Percentiles rank a stretch among this genome's conserved stretches.
phyloP scores from a whole-genome alignment of 2,888 invertebrate species.

The Drosophila bunnanda region DNA sequence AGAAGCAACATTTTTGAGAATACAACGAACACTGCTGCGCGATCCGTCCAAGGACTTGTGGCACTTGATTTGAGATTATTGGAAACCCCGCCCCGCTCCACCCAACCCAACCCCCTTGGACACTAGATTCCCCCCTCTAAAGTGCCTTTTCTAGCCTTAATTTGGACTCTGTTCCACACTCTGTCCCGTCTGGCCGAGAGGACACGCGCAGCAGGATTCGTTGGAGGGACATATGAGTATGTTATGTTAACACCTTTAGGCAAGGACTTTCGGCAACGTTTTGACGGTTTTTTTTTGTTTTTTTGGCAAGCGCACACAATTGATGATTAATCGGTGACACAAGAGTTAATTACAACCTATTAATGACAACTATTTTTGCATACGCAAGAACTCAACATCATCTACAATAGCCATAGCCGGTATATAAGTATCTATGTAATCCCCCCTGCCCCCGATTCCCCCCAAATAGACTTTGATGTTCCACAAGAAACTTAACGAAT shows the following conservation, averaged over 20 bases:
- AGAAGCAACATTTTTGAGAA: conserved; percentile 31
- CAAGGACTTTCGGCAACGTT: conserved; percentile 77
- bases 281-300: no score
- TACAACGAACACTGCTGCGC: conserved; percentile 27
- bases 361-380: conserved; percentile 52
- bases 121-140: conserved; percentile 52
- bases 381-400: conserved; percentile 36
- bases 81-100: neutral
- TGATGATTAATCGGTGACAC: conserved; percentile 47
- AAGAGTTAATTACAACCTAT: conserved; percentile 44
- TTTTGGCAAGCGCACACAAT: conserved; percentile 74
- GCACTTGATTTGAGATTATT: conserved; percentile 30
- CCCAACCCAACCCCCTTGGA: neutral
- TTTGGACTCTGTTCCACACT: conserved; percentile 44
- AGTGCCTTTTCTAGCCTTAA: conserved; percentile 74
- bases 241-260: conserved; percentile 61
- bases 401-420: conserved; percentile 47
- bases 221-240: conserved; percentile 43
- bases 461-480: conserved; percentile 71
- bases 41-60: conserved; percentile 4
- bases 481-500: conserved; percentile 56
- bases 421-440: conserved; percentile 40
- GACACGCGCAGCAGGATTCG: conserved; percentile 60
- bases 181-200: conserved; percentile 9
- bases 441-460: conserved; percentile 21